Conservation (phyloP, 2,888 invertebrate genomes). For the Orthosia gothica region DNA sequence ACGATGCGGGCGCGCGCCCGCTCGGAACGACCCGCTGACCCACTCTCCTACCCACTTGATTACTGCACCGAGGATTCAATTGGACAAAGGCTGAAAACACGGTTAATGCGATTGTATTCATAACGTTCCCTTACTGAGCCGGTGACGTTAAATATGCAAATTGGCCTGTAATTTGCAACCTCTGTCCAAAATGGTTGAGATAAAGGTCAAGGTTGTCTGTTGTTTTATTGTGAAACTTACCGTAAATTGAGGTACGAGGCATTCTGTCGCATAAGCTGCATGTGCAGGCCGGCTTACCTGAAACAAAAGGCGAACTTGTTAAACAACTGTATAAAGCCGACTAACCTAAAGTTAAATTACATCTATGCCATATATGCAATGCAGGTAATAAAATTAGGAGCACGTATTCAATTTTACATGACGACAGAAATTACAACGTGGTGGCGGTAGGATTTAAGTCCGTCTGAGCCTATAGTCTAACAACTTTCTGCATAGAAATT, state of each 20-base stretch:
- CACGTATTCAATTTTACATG: constrained; percentile 66
- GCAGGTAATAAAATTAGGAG: constrained; percentile 55
- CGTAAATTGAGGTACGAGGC: constrained; percentile 76
- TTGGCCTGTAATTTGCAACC: constrained; percentile 67
- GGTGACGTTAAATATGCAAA: constrained; percentile 71
- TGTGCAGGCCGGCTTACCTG: constrained; percentile 86
- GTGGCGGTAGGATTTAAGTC: constrained; percentile 43
- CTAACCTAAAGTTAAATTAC: constrained; percentile 27
- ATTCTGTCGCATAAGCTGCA: constrained; percentile 82
- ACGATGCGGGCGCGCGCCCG: constrained; percentile 73
- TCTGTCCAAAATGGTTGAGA: constrained; percentile 61
- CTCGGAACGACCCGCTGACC: constrained; percentile 86
- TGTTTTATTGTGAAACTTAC: constrained; percentile 78
- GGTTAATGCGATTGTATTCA: constrained; percentile 84
- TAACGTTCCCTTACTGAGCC: constrained; percentile 71
- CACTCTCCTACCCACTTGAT: constrained; percentile 84
- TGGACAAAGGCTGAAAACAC: constrained; percentile 86
- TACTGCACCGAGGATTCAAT: constrained; percentile 85
- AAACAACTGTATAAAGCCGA: constrained; percentile 42
- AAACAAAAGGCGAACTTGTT: constrained; percentile 72
- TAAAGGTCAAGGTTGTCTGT: constrained; percentile 70
- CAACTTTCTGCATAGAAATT: constrained; percentile 43
- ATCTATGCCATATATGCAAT: constrained; percentile 9
- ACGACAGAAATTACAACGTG: constrained; percentile 51
- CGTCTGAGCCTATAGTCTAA: constrained; percentile 55